These are phyloP conservation scores for Xylophagus ater DNA, from an alignment of 2,888 invertebrate genomes.

Conservation along the genomic window DNA sequence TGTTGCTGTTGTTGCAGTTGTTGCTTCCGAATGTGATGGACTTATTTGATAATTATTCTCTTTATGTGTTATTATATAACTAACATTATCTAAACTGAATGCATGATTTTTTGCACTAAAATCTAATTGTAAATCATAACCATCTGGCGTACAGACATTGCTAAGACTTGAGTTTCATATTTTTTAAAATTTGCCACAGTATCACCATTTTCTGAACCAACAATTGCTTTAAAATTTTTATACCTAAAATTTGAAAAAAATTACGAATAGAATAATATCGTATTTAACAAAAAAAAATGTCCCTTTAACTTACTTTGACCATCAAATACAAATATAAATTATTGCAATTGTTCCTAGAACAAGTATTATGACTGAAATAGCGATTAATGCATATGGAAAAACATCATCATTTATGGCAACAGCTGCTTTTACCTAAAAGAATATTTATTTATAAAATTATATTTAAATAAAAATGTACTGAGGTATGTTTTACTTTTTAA, in stretches of 20 bases:
- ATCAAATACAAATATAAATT: constrained; percentile 85
- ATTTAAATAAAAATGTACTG: too few species aligned
- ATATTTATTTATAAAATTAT: constrained; percentile 1
- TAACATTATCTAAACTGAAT: constrained; percentile 78
- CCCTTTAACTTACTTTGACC: constrained; percentile 77
- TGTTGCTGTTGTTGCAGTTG: constrained; percentile 65
- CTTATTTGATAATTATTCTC: constrained; percentile 60
- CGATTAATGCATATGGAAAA: constrained; percentile 80
- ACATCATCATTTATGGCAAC: constrained; percentile 54
- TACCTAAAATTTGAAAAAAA: constrained; percentile 51
- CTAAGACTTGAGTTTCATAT: constrained; percentile 88
- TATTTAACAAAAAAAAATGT: too few species aligned
- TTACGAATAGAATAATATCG: background rate
- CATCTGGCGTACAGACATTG: constrained; percentile 84
- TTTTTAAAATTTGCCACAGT: constrained; percentile 62
- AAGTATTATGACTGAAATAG: constrained; percentile 80
- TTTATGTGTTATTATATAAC: constrained; percentile 77
- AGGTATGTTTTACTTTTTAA: constrained; percentile 37
- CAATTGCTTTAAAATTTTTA: constrained; percentile 67
- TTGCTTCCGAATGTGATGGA: constrained; percentile 72
- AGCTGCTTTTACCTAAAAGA: constrained; percentile 40
- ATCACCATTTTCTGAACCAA: constrained; percentile 38
- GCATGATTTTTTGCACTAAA: constrained; percentile 81
- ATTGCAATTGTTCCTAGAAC: constrained; percentile 80
- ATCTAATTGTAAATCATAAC: constrained; percentile 71